Conservation (phyloP, 1,140 invertebrate species). For the Pinna nobilis region DNA sequence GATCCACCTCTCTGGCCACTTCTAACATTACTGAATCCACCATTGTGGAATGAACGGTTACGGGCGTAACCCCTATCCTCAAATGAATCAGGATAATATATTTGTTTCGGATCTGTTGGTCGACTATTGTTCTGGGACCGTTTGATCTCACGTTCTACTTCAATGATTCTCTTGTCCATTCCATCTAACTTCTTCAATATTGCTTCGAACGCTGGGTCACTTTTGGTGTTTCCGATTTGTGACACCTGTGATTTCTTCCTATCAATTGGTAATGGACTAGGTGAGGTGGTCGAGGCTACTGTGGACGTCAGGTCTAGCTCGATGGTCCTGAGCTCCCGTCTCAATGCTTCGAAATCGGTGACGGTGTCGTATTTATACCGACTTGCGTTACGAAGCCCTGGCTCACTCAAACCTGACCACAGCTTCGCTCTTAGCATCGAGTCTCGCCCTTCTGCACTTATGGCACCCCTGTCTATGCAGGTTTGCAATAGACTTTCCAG, state of each 20-base stretch:
- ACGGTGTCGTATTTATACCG: slow-evolving; percentile 15
- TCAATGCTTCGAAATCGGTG: background rate
- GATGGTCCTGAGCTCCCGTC: background rate
- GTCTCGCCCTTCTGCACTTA: background rate
- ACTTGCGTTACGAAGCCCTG: background rate
- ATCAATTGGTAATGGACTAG: background rate
- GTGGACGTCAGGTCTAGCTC: background rate
- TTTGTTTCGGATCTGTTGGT: no score
- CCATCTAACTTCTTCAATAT: background rate
- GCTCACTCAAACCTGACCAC: slow-evolving; percentile 12
- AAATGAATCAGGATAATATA: no score
- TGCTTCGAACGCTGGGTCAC: background rate
- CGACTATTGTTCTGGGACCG: background rate
- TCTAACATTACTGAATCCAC: no score
- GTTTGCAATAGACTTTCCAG: background rate
- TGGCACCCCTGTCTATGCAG: no score
- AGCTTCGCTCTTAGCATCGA: slow-evolving; percentile 4
- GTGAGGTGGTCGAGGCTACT: background rate
- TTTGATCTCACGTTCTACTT: slow-evolving; percentile 1
- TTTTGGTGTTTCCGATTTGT: background rate
- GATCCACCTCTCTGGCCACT: background rate
- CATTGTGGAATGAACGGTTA: background rate
- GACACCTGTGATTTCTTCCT: background rate
- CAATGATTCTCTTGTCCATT: background rate
- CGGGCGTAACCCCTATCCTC: no score